Conservation (phyloP, 2,797 vertebrate genomes). For the Peromyscus nudipes region DNA sequence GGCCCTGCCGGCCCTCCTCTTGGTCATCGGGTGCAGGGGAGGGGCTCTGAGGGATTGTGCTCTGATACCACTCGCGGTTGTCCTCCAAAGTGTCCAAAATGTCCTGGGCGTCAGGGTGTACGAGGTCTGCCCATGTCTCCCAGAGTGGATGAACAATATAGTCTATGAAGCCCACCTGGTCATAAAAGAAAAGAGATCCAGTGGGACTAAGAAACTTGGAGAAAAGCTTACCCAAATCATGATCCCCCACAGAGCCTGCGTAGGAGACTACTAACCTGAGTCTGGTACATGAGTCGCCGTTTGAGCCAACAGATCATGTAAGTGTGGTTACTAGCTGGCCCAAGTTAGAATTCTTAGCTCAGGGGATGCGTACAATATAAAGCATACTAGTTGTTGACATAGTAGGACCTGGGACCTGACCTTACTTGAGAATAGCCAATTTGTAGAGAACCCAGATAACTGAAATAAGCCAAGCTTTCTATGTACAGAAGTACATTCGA, state of each 20-base stretch:
- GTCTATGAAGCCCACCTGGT: conserved; percentile 98
- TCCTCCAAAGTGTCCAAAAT: conserved; percentile 99
- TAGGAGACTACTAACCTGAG: background rate
- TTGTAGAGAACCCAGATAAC: background rate
- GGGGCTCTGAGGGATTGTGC: conserved; percentile 99
- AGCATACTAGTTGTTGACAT: background rate
- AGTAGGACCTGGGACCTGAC: background rate
- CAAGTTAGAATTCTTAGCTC: background rate
- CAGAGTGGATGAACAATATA: conserved; percentile 99
- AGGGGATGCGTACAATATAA: background rate
- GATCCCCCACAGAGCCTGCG: background rate
- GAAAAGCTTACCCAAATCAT: background rate
- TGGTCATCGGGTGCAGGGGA: conserved; percentile 95
- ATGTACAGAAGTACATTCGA: background rate
- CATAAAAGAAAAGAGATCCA: conserved; percentile 72
- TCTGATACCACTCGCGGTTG: conserved; percentile 99
- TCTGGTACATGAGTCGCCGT: background rate
- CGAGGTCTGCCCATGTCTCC: conserved; percentile 99
- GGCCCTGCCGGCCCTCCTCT: conserved; percentile 93
- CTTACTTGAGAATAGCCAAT: conserved; percentile 38
- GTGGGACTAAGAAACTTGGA: background rate
- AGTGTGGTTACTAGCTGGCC: background rate
- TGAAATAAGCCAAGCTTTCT: background rate
- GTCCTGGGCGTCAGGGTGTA: conserved; percentile 98
- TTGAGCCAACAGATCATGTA: background rate